phyloP scores from a whole-genome alignment of 2,113 vertebrate species.

The Raphicerus campestris region DNA sequence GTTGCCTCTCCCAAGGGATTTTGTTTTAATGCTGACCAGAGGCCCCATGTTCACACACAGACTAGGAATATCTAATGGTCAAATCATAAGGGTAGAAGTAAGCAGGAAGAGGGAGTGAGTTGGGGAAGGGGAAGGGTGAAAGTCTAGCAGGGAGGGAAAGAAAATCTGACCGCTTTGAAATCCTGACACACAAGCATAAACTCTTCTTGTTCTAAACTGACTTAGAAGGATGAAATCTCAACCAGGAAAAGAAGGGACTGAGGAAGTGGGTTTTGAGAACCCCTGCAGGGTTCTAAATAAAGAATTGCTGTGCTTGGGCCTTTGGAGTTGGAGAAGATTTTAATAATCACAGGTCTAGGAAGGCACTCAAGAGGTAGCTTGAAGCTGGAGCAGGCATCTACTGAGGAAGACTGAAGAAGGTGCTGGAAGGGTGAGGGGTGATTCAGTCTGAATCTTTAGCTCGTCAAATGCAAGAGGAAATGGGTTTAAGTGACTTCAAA shows the following conservation, averaged over 20 bases:
- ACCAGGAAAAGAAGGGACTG: not conserved
- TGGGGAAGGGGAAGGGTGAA: not conserved
- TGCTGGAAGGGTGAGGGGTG: not conserved
- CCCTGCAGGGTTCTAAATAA: not conserved
- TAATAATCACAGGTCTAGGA: not conserved
- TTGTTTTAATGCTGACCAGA: slow-evolving; percentile 42
- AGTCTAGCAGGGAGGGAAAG: not conserved
- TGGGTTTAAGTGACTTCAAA: not conserved
- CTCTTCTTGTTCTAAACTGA: not conserved
- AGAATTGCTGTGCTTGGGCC: not conserved
- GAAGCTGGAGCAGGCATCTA: not conserved
- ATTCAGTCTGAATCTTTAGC: not conserved
- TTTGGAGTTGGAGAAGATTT: not conserved
- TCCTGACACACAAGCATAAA: not conserved
- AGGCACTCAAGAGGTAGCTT: not conserved
- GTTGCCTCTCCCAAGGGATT: not conserved
- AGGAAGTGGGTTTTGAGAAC: not conserved
- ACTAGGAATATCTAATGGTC: slow-evolving; percentile 38
- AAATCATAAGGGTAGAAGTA: not conserved
- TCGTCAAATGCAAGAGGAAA: not conserved
- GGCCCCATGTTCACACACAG: not conserved
- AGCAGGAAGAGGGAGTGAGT: not conserved
- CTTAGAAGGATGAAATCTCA: not conserved
- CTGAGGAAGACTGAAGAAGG: not conserved
- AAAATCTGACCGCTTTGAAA: not conserved